Evolutionary conservation across 2,797 vertebrate genomes (phyloP).

Genomic region (Sarcoramphus papa): DNA sequence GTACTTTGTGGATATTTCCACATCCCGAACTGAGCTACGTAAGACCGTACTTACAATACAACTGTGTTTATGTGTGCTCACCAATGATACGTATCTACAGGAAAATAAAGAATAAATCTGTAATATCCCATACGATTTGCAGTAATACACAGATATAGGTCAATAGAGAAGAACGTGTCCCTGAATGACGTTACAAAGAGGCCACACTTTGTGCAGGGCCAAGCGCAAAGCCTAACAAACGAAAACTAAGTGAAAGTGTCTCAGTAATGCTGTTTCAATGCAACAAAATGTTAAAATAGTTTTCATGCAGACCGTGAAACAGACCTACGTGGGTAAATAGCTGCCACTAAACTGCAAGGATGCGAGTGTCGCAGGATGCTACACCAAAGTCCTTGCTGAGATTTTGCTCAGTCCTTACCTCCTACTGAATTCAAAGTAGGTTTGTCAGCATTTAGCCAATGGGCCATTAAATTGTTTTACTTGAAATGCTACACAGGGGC

Average conservation of each 20-base stretch:
- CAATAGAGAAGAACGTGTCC: fast-evolving
- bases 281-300: not conserved
- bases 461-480: constrained; percentile 48
- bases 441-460: not conserved
- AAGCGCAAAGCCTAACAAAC: not conserved
- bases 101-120: not conserved
- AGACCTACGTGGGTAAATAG: not conserved
- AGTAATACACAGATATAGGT: not conserved
- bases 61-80: constrained; percentile 69
- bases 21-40: not conserved
- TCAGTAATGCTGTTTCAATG: not conserved
- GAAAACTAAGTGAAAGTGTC: not conserved
- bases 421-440: constrained; percentile 13
- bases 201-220: not conserved
- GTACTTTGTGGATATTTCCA: not conserved
- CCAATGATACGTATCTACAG: constrained; percentile 68
- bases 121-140: not conserved
- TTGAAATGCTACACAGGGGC: constrained; percentile 8
- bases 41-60: constrained; percentile 56
- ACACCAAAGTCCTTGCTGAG: not conserved
- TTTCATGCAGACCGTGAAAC: not conserved
- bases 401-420: not conserved
- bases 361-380: not conserved
- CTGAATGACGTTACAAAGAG: not conserved
- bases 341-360: not conserved